phyloP scores from a whole-genome alignment of 2,797 vertebrate genomes.

The Chaetodon trifasciatus region DNA sequence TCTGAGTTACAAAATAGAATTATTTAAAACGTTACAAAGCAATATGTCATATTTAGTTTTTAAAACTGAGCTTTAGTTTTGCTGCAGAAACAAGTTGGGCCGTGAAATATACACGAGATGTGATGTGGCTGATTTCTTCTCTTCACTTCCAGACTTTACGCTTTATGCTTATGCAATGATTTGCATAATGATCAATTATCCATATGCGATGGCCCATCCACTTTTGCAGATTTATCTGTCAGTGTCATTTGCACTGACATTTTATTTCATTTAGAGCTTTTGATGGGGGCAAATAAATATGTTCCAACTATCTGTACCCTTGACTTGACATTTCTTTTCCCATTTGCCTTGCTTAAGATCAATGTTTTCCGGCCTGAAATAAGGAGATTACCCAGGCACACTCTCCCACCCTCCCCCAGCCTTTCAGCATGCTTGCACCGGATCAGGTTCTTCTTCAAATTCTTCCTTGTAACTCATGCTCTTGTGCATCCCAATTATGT shows the following conservation, averaged over 20 bases:
- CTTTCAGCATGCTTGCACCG: constrained; percentile 76
- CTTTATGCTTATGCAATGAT: background rate
- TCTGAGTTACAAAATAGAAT: constrained; percentile 23
- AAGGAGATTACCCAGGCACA: constrained; percentile 82
- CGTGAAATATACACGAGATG: constrained; percentile 6
- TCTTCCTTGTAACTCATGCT: constrained; percentile 62
- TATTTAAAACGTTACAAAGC: constrained; percentile 39
- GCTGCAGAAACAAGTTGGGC: background rate
- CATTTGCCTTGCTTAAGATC: constrained; percentile 71
- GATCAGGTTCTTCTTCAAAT: constrained; percentile 75
- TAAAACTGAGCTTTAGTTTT: constrained; percentile 16
- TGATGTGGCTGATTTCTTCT: background rate
- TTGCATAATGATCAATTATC: constrained; percentile 20
- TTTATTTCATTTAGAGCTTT: background rate
- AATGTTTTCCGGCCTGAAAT: constrained; percentile 81
- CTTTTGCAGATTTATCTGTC: background rate
- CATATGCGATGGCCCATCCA: background rate
- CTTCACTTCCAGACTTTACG: background rate
- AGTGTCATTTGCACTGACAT: background rate
- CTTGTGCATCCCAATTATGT: constrained; percentile 66
- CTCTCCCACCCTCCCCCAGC: constrained; percentile 59
- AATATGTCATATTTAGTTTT: constrained; percentile 15
- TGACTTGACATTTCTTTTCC: constrained; percentile 46
- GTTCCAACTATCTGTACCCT: constrained; percentile 33
- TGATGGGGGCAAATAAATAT: constrained; percentile 10